Conservation (phyloP, 2,113 vertebrate genomes). For the Sphaerodactylus townsendi region DNA sequence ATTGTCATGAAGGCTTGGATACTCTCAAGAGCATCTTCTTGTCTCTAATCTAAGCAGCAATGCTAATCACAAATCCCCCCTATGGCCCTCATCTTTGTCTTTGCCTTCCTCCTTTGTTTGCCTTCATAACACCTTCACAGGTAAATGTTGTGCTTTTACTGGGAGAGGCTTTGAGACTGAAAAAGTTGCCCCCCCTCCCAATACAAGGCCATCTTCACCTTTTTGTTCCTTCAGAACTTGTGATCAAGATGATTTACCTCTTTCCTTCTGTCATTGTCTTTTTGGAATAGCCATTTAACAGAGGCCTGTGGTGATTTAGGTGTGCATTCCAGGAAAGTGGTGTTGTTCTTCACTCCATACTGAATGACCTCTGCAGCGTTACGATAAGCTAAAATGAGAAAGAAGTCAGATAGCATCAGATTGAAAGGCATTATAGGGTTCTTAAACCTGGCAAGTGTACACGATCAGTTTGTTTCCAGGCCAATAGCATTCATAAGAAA, state of each 20-base stretch:
- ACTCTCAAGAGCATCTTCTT: not conserved
- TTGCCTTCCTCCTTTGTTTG: too few species aligned
- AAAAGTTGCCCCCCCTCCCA: not conserved
- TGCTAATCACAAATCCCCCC: not conserved
- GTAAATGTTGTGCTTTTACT: rapidly evolving
- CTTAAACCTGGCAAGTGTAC: not conserved
- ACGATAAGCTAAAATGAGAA: constrained; percentile 85
- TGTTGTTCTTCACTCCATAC: constrained; percentile 96
- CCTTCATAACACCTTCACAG: too few species aligned
- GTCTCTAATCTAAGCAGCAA: not conserved
- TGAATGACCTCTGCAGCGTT: constrained; percentile 93
- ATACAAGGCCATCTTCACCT: too few species aligned
- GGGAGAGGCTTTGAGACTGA: not conserved
- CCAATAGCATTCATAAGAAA: not conserved
- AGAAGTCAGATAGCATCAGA: not conserved
- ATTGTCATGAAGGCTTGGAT: not conserved
- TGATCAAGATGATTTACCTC: constrained; percentile 78
- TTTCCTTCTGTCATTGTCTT: constrained; percentile 95
- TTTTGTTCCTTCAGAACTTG: not conserved
- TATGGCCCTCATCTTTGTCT: too few species aligned
- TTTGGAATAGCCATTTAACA: constrained; percentile 92
- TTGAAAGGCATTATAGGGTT: not conserved
- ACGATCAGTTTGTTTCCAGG: not conserved
- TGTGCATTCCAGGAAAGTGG: constrained; percentile 93
- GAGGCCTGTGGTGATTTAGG: constrained; percentile 95